Evolutionary conservation across 1,140 invertebrate genomes (phyloP), one percentile per base, ranked within the genome.

Genomic region (Samia ricini): DNA sequence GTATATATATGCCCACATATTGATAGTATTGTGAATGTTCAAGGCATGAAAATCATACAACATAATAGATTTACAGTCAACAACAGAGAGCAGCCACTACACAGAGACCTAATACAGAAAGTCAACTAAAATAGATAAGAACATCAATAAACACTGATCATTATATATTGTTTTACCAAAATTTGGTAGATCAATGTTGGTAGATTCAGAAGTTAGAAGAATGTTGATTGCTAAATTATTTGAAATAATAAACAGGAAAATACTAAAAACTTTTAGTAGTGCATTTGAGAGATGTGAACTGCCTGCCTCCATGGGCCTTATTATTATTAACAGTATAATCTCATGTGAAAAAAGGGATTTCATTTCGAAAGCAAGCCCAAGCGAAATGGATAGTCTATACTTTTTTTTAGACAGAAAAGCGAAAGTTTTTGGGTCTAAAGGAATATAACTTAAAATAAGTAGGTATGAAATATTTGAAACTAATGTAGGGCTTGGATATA

Each of bases 21-120:
- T 85, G 85, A 71, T 74, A 85, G 88, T 90, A 88, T 87, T 88
- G 86, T 90, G 86, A 88, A 87, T 90, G 88, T 90, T 88, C 76
- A 75, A 89, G 86, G 85, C 85, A 89, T 86, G 83, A 88, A 87
- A 88, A 87, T 85, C 76, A 89, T 87, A 87, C 80, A 90, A 88
- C 85, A 87, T 81, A 88, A 85, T 86, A 88, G 79, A 88, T 81
- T 67, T 81, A 89, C 86, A 90, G 76, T 89, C 81, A 86, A 88
- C 86, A 90, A 90, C 88, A 90, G 85, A 90, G 79, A 90, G 81
- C 88, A 90, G 88, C 88, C 88, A 90, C 88, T 90, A 90, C 86
- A 90, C 86, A 90, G 86, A 90, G 78, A 87, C 85, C 83, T 85
- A 87, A 75, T 68, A 76, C 79, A 89, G 81, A 89, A 74, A 83